Evolutionary conservation across 2,888 invertebrate genomes (phyloP), one percentile per base, ranked within the genome.

Genomic region (Leptinotarsa juncta): DNA sequence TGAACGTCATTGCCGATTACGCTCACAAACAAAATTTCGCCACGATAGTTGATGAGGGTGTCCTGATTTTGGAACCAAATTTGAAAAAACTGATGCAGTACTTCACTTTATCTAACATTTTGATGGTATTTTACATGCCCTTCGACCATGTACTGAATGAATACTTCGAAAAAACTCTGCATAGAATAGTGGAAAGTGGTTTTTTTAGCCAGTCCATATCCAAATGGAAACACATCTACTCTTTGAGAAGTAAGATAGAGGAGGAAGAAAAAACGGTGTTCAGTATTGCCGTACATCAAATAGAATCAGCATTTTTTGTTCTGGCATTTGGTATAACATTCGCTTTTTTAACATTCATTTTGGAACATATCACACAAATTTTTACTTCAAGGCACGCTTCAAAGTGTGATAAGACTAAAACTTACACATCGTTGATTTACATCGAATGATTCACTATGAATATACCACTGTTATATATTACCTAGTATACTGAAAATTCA

Each of bases 11-110:
- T 20, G 71, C 68, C 4, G 26, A 49, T 26, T 42, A 10, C 4
- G 74, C 74, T 10, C 68, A 71, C 51, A 67, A 68, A 23, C 71
- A 74, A 67, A 65, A 71, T 16, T 74, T 74, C n/a, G 71, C 71
- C n/a, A 74, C 74, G 15, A 32, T 67, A n/a, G 67, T 65, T 7
- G 74, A 74, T 42, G 65, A 50, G 23, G 74, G 74, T 7, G 65
- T 71, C 2, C 15, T 74, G 16, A 74, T 74, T 49, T 68, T 74
- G 65, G 26, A 74, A 26, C 74, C 74, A 10, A 65, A 60, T 42
- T 67, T 74, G 14, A 74, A 57, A 71, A 15, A 71, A 23, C 48
- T 20, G 16, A 74, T 74, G 74, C 68, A 71, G 57, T 23, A 65
- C 15, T 71, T 74, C 18, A 16, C 50, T 15, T 23, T 62, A 50